A percentile compares a stretch with the other conserved stretches of the same genome.
Evolutionary conservation across 2,113 vertebrate species (phyloP).

Genomic region (Proteles cristata): DNA sequence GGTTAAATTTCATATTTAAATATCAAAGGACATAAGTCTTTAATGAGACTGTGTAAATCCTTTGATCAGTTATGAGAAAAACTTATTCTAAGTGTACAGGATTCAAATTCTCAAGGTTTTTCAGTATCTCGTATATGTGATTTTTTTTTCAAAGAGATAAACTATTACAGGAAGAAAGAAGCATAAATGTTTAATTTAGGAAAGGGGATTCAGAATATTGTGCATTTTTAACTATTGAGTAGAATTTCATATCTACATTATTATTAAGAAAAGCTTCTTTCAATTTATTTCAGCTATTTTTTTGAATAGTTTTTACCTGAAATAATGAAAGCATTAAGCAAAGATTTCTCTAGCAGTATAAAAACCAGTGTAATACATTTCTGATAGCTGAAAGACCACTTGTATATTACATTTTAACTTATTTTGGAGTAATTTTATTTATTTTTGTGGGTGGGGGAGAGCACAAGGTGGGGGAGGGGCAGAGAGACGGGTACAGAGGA

Average conservation of each 20-base stretch:
- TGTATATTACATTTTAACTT: background rate
- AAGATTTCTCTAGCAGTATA: background rate
- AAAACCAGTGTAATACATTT: background rate
- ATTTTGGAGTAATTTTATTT: background rate
- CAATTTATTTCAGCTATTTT: background rate
- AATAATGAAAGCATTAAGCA: background rate
- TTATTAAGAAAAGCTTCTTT: slow-evolving; percentile 6
- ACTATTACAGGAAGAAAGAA: background rate
- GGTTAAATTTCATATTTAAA: slow-evolving; percentile 15
- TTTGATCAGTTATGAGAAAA: background rate
- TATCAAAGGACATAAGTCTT: background rate
- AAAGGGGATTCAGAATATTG: background rate
- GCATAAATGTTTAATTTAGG: background rate
- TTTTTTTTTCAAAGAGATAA: background rate
- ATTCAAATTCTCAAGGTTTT: background rate
- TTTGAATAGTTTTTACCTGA: slow-evolving; percentile 29
- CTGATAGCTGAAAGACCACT: background rate
- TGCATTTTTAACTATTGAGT: background rate
- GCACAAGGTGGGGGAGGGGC: no score
- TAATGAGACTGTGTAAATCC: background rate
- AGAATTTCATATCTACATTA: background rate
- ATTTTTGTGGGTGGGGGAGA: no score
- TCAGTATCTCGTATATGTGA: background rate
- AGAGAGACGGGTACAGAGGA: no score
- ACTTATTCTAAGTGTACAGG: background rate